Conservation (phyloP, 1,140 invertebrate genomes). For the Pseudomyrmex concolor region DNA sequence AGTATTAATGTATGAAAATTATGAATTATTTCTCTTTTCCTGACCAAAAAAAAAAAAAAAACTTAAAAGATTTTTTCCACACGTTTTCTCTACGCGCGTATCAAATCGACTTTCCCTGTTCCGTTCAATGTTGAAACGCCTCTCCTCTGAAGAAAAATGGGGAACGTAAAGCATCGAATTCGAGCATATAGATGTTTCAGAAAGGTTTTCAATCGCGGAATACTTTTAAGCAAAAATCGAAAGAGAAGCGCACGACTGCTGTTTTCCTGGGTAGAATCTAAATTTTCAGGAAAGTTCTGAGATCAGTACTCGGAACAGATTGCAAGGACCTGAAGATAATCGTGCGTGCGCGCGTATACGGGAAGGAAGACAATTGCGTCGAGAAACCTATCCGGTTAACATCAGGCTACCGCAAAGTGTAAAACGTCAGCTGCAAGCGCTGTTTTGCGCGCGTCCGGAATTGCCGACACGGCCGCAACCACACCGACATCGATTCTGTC, state of each 20-base stretch:
- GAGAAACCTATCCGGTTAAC: conserved; percentile 58
- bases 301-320: conserved; percentile 16
- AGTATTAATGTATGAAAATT: not conserved
- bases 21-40: not conserved
- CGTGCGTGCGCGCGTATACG: conserved; percentile 3
- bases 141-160: conserved; percentile 6
- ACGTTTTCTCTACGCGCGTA: not conserved
- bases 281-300: conserved; percentile 51
- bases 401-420: conserved; percentile 71
- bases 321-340: conserved; percentile 49
- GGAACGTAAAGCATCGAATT: conserved; percentile 14
- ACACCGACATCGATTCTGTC: conserved; percentile 47
- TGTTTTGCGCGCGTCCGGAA: conserved; percentile 72
- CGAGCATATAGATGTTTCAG: conserved; percentile 16
- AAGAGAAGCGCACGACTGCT: not conserved
- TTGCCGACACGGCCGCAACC: conserved; percentile 67
- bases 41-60: too few species aligned
- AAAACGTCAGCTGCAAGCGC: conserved; percentile 75
- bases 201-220: conserved; percentile 26
- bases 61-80: too few species aligned
- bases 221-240: conserved; percentile 48
- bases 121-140: not conserved
- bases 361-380: conserved; percentile 55
- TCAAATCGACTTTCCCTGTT: conserved; percentile 1
- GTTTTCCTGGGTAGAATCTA: conserved; percentile 14